Evolutionary conservation across 1,140 invertebrate species (phyloP).

Genomic region (Zaprionus capensis): DNA sequence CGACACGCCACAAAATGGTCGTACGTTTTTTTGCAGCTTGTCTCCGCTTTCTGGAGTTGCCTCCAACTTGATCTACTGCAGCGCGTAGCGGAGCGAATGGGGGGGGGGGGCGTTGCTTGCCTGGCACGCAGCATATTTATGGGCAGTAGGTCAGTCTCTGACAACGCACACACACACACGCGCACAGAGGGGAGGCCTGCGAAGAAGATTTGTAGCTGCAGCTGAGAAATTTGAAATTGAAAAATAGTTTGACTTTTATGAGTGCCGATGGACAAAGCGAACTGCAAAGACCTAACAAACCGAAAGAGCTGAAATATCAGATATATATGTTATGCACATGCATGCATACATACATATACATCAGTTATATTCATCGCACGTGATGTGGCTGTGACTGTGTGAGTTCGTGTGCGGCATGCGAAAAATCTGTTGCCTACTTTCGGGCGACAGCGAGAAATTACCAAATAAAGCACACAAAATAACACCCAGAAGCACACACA

Average conservation of each 20-base stretch:
- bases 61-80: constrained; percentile 66
- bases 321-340: not conserved
- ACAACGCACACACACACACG: constrained; percentile 42
- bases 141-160: constrained; percentile 72
- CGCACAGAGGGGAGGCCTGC: constrained; percentile 44
- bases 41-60: constrained; percentile 24
- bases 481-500: not conserved
- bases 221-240: constrained; percentile 81
- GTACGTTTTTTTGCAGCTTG: constrained; percentile 30
- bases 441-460: constrained; percentile 20
- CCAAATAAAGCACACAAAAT: not conserved
- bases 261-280: constrained; percentile 66
- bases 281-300: constrained; percentile 18
- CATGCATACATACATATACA: not conserved
- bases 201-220: constrained; percentile 78
- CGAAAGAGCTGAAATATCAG: constrained; percentile 3
- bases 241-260: constrained; percentile 83
- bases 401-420: constrained; percentile 46
- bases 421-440: constrained; percentile 48
- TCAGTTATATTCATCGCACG: not conserved
- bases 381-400: constrained; percentile 18
- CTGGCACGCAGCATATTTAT: constrained; percentile 79
- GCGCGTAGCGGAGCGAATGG: not conserved
- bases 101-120: not conserved
- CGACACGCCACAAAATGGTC: constrained; percentile 69